Base-by-base conservation (phyloP, 2,113 vertebrate genomes). In the Mastomys coucha region DNA sequence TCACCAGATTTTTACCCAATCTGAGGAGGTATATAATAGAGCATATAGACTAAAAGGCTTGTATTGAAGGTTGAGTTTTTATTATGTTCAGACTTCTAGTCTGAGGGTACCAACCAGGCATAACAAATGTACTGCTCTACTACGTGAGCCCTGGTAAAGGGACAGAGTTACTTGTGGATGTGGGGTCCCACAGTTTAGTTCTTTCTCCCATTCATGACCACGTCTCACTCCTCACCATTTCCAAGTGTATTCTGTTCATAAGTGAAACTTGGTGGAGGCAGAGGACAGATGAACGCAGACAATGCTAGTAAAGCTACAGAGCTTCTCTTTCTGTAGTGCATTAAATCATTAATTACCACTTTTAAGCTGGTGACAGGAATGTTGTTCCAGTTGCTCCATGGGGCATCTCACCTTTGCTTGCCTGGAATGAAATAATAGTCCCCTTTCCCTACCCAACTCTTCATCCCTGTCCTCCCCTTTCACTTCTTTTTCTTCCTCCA, bases 11-110 rank as follows among this genome's bases (percentile, higher is more conserved):
- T 96, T 84, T 77, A 96, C 58, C 9, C 77, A 88, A 65, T 77
- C 90, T 67, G 58, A 45, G 33, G 56, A 95, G 91, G 90, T 93
- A 82, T 67, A 93, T 89, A 88, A 88, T 16, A 93, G 24, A 94
- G 82, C 69, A 84, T 16, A 36, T 81, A 80, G 93, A 92, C 94
- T 95, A 96, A 96, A 65, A 88, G 67, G 70, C 73, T 90, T 94
- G 92, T 77, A 58, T 81, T 76, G 65, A 96, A 97, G 95, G 56
- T 95, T 90, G 93, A 87, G 75, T 49, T 95, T 92, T 94, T 76
- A 93, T 73, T 76, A 67, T 45, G 58, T 72, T 63, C 13, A 10
- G 51, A 56, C 75, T 63, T 45, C 89, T 53, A 94, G 94, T 51
- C 91, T 86, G 86, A 60, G 81, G 60, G 63, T 89, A 65, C 28